Conservation (phyloP, 2,888 invertebrate genomes). For the Leptopilina myrica region DNA sequence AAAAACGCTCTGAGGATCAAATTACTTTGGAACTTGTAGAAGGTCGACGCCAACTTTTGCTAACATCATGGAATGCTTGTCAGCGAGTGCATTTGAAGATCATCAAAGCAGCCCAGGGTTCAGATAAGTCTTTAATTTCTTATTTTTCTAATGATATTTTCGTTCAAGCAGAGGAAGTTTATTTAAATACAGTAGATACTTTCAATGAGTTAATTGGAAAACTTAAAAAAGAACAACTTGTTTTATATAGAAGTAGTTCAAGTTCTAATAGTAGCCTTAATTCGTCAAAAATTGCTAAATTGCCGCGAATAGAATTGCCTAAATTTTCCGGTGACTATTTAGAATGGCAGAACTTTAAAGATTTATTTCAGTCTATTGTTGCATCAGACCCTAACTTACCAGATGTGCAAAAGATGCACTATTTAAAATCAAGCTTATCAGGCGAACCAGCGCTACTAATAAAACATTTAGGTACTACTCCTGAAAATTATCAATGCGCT, state of each 20-base stretch:
- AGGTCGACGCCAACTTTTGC: no score
- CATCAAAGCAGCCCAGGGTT: not conserved
- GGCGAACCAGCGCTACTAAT: not conserved
- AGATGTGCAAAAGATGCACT: not conserved
- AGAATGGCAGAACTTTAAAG: conserved; percentile 1
- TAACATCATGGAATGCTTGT: not conserved
- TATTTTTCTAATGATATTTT: not conserved
- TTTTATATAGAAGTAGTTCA: not conserved
- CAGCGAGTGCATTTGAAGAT: not conserved
- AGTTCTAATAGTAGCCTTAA: not conserved
- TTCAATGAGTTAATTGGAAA: not conserved
- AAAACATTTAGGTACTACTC: not conserved
- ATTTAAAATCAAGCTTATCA: not conserved
- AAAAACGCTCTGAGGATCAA: no score
- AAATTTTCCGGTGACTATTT: not conserved
- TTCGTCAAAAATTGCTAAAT: not conserved
- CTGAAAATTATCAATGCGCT: not conserved
- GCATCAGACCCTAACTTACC: not conserved
- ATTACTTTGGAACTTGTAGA: no score
- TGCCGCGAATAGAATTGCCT: not conserved
- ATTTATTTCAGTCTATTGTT: not conserved
- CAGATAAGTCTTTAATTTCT: not conserved
- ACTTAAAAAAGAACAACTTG: not conserved
- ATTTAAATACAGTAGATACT: not conserved
- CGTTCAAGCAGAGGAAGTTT: not conserved